phyloP scores from a whole-genome alignment of 1,140 invertebrate genomes.

The Venustaconcha ellipsiformis region DNA sequence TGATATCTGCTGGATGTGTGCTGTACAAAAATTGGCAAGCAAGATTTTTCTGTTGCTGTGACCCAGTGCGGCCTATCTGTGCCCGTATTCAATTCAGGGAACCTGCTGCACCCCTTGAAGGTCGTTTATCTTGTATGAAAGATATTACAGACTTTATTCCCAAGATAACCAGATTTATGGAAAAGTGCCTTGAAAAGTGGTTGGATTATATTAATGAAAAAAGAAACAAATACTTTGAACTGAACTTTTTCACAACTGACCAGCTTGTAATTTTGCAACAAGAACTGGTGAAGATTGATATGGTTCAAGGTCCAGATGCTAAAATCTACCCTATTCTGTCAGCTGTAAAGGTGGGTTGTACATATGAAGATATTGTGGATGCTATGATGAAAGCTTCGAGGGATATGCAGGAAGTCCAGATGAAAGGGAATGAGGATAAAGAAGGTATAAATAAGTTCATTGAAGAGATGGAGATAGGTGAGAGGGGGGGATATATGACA shows the following conservation, averaged over 20 bases:
- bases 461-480: not conserved
- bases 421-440: not conserved
- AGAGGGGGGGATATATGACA: not conserved
- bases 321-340: conserved; percentile 37
- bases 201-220: conserved; percentile 38
- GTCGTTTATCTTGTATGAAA: not conserved
- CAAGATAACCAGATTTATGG: conserved; percentile 43
- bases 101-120: not conserved
- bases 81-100: conserved; percentile 42
- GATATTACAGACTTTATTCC: conserved; percentile 9
- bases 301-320: conserved; percentile 3
- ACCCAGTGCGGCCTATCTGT: conserved; percentile 19
- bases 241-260: conserved; percentile 54
- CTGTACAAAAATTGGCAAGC: conserved; percentile 51
- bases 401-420: not conserved
- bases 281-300: conserved; percentile 35
- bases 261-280: conserved; percentile 52
- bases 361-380: conserved; percentile 22
- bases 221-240: conserved; percentile 35
- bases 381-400: conserved; percentile 27
- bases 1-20: conserved; percentile 52
- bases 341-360: conserved; percentile 29
- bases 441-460: not conserved
- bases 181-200: conserved; percentile 50
- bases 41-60: conserved; percentile 36